Conservation (phyloP, 2,888 invertebrate species). For the Plebejus melissa region DNA sequence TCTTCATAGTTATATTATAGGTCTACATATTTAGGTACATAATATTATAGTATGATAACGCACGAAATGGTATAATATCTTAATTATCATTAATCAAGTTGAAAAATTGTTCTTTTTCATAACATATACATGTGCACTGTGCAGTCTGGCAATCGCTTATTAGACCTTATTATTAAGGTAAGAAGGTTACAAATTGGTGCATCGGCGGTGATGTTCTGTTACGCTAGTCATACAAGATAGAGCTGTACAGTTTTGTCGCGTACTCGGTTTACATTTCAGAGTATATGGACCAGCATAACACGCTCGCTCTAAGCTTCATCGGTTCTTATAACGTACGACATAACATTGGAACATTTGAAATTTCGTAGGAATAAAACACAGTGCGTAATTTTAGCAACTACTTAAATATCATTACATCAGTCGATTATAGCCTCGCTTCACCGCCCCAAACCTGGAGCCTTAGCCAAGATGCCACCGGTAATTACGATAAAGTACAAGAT, state of each 20-base stretch:
- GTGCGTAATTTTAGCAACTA: conserved; percentile 14
- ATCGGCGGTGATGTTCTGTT: not conserved
- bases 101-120: not conserved
- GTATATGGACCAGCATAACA: not conserved
- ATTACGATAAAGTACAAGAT: not conserved
- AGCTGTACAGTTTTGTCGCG: too few species aligned
- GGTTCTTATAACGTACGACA: not conserved
- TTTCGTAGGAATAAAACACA: conserved; percentile 18
- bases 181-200: not conserved
- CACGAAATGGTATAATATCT: not conserved
- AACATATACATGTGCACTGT: not conserved
- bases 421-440: conserved; percentile 28
- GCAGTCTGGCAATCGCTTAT: not conserved
- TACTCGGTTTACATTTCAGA: too few species aligned
- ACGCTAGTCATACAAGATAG: too few species aligned
- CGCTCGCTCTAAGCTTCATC: not conserved
- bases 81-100: not conserved
- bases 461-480: not conserved
- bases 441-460: not conserved
- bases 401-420: conserved; percentile 24
- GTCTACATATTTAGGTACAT: not conserved
- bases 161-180: not conserved
- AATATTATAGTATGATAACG: conserved; percentile 4
- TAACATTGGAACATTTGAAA: conserved; percentile 19
- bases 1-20: not conserved